phyloP scores from a whole-genome alignment of 2,888 invertebrate genomes.

The Mesorhabditis spiculigera region DNA sequence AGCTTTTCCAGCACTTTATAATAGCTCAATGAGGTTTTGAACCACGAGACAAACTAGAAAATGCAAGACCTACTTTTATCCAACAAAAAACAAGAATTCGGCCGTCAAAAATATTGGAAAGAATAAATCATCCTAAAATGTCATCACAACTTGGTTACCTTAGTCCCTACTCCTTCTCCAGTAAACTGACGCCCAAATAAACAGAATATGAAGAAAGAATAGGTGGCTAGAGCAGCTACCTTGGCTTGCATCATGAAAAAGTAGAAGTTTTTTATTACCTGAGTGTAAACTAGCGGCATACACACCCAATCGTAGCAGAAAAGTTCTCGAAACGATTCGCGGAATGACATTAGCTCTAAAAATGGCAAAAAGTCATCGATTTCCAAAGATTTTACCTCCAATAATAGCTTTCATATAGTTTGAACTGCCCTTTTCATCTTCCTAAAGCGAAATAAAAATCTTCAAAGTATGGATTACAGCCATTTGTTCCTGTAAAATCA shows the following conservation, averaged over 20 bases:
- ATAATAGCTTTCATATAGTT: no score
- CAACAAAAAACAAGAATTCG: conserved; percentile 43
- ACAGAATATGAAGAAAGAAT: conserved; percentile 60
- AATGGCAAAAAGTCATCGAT: background rate
- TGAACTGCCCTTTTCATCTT: no score
- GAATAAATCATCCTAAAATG: conserved; percentile 20
- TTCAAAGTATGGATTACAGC: no score
- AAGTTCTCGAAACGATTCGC: conserved; percentile 29
- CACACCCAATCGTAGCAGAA: conserved; percentile 45
- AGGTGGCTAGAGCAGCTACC: conserved; percentile 60
- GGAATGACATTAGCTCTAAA: conserved; percentile 28
- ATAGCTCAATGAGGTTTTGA: conserved; percentile 14
- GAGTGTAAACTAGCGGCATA: conserved; percentile 41
- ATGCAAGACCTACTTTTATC: no score
- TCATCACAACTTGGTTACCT: no score
- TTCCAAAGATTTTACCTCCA: no score
- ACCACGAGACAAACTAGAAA: conserved; percentile 16
- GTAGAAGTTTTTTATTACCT: conserved; percentile 12
- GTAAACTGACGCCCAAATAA: conserved; percentile 58
- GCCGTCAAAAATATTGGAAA: conserved; percentile 39
- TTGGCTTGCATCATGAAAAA: no score
- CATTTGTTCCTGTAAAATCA: conserved; percentile 32
- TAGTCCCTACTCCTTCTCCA: no score
- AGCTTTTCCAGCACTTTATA: no score
- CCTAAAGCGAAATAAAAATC: no score